Conservation (phyloP, 2,888 invertebrate genomes). For the Leptopilina myrica region DNA sequence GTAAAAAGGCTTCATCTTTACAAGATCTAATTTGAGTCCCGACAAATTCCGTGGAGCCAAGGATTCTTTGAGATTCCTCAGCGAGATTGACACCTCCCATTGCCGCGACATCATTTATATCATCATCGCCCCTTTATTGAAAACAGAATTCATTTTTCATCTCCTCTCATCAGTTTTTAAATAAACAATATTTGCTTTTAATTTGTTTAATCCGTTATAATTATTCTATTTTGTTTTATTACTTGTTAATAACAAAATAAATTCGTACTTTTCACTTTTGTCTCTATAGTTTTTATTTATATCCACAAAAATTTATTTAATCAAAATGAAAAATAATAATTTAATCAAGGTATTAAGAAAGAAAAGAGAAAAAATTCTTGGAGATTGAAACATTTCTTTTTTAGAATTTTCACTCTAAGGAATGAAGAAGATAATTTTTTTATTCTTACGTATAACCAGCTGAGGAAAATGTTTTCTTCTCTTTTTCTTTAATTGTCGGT, state of each 20-base stretch:
- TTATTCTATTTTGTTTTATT: not conserved
- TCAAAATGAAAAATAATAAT: too few relatives aligned
- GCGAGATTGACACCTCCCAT: conserved; percentile 99
- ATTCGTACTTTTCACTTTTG: too few relatives aligned
- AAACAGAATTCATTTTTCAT: conserved; percentile 49
- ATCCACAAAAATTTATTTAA: too few relatives aligned
- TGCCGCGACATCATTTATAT: conserved; percentile 98
- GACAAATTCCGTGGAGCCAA: conserved; percentile 92
- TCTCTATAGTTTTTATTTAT: too few relatives aligned
- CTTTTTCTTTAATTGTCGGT: conserved; percentile 86
- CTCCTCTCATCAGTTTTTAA: too few relatives aligned
- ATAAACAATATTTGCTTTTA: too few relatives aligned
- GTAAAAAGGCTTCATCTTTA: conserved; percentile 94
- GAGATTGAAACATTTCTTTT: too few relatives aligned
- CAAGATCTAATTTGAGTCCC: conserved; percentile 92
- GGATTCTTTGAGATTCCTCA: conserved; percentile 96
- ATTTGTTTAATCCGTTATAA: too few relatives aligned
- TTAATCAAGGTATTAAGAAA: too few relatives aligned
- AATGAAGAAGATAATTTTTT: not conserved
- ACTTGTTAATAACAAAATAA: too few relatives aligned
- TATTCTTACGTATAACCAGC: conserved; percentile 77
- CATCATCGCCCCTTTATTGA: conserved; percentile 88
- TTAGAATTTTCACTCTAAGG: not conserved
- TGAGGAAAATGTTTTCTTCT: conserved; percentile 83
- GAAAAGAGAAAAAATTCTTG: too few relatives aligned